A percentile compares a stretch with the other conserved stretches of the same genome.
Conservation (phyloP, 2,113 vertebrate genomes). For the Dasyornis broadbenti region DNA sequence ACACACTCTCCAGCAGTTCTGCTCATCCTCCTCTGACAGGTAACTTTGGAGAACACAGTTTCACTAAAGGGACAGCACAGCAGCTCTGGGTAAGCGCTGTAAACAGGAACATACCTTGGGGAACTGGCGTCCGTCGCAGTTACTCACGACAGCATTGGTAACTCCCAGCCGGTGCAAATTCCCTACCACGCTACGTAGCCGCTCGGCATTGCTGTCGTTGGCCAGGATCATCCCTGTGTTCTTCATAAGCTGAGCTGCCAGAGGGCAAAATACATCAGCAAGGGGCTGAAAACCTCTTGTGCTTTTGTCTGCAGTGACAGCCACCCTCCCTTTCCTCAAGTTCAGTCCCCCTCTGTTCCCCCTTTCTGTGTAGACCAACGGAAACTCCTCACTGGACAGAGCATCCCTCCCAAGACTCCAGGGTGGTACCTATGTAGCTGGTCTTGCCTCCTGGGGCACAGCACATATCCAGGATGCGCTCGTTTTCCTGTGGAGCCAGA, state of each 20-base stretch:
- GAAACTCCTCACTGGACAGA: neutral
- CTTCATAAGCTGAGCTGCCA: slow-evolving; percentile 93
- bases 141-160: slow-evolving; percentile 87
- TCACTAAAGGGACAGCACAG: neutral
- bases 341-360: neutral
- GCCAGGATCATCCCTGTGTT: slow-evolving; percentile 93
- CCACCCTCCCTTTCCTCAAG: fast-evolving
- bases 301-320: neutral
- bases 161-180: slow-evolving; percentile 94
- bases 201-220: slow-evolving; percentile 87
- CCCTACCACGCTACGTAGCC: slow-evolving; percentile 91
- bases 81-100: neutral
- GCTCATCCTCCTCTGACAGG: neutral
- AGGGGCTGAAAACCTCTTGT: neutral
- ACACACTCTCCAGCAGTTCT: neutral
- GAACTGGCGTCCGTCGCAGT: slow-evolving; percentile 92
- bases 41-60: neutral
- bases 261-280: neutral
- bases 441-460: slow-evolving; percentile 96
- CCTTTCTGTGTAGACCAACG: neutral
- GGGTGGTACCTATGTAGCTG: slow-evolving; percentile 87
- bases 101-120: slow-evolving; percentile 78
- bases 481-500: slow-evolving; percentile 92
- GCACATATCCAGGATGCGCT: slow-evolving; percentile 93
- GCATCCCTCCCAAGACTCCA: neutral